Conservation (phyloP, 2,113 vertebrate species). For the Pandion haliaetus region DNA sequence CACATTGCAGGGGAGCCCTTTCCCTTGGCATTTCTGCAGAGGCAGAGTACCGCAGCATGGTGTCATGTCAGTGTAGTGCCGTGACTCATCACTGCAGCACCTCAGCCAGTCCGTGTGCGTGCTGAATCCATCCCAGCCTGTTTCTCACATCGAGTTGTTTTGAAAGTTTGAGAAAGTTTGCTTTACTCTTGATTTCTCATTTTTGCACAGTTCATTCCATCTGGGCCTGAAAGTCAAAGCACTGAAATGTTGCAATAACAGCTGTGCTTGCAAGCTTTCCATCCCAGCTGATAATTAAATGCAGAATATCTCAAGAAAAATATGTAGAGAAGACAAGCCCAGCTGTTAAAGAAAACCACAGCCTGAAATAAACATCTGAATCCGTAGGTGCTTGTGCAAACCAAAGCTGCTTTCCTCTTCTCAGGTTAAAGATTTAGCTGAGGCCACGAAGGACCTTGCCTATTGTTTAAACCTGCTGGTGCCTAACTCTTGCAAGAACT, state of each 20-base stretch:
- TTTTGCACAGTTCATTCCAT: slow-evolving; percentile 30
- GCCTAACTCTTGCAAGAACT: slow-evolving; percentile 17
- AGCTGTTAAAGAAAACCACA: background rate
- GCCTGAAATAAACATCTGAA: background rate
- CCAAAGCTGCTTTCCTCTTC: background rate
- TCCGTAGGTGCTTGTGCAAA: background rate
- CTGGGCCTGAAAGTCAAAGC: slow-evolving; percentile 31
- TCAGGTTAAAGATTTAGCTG: background rate
- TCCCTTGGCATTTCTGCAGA: background rate
- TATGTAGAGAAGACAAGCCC: slow-evolving; percentile 24
- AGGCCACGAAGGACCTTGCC: background rate
- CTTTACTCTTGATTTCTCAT: slow-evolving; percentile 19
- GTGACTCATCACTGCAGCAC: background rate
- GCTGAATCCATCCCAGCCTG: background rate
- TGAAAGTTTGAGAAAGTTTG: slow-evolving; percentile 53
- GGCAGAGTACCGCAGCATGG: background rate
- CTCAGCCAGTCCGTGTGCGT: background rate
- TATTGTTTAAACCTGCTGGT: slow-evolving; percentile 57
- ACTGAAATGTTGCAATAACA: slow-evolving; percentile 47
- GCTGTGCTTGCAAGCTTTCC: slow-evolving; percentile 1
- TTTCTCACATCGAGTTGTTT: background rate
- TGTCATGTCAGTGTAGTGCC: background rate
- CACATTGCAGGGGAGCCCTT: background rate
- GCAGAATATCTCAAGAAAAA: slow-evolving; percentile 34
- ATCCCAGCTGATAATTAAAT: slow-evolving; percentile 44